Conservation (phyloP, 2,113 vertebrate genomes). For the Sterrhoptilus dennistouni region DNA sequence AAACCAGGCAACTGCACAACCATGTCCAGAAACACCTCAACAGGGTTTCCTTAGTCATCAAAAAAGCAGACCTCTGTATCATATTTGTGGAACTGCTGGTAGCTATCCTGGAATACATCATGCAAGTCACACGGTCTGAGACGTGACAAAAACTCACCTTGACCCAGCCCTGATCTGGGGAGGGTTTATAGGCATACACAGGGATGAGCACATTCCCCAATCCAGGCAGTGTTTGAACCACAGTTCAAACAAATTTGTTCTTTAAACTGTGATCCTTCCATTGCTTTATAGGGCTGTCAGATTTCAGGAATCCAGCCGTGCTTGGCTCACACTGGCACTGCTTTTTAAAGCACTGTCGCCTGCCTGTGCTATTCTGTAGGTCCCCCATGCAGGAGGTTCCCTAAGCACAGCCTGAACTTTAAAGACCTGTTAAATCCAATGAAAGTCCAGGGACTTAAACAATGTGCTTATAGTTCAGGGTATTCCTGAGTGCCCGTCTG, state of each 20-base stretch:
- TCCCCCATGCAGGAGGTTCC: not conserved
- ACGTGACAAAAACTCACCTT: not conserved
- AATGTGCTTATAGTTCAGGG: conserved; percentile 1
- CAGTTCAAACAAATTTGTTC: not conserved
- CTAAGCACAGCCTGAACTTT: conserved; percentile 11
- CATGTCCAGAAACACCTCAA: not conserved
- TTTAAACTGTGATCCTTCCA: not conserved
- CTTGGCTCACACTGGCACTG: not conserved
- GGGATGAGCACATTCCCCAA: not conserved
- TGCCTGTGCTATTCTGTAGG: not conserved
- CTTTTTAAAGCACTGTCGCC: not conserved
- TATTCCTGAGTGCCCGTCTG: not conserved
- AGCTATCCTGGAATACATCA: not conserved
- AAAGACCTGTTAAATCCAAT: conserved; percentile 6
- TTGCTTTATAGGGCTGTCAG: not conserved
- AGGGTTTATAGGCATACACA: not conserved
- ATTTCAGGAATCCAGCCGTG: not conserved
- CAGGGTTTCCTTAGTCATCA: not conserved
- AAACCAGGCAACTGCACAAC: not conserved
- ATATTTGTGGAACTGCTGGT: not conserved
- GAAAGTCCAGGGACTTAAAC: not conserved
- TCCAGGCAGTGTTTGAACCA: not conserved
- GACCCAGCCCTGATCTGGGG: not conserved
- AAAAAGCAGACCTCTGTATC: not conserved
- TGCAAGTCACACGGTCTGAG: not conserved